Evolutionary conservation across 2,113 vertebrate genomes (phyloP).

Genomic region (Clarias gariepinus): DNA sequence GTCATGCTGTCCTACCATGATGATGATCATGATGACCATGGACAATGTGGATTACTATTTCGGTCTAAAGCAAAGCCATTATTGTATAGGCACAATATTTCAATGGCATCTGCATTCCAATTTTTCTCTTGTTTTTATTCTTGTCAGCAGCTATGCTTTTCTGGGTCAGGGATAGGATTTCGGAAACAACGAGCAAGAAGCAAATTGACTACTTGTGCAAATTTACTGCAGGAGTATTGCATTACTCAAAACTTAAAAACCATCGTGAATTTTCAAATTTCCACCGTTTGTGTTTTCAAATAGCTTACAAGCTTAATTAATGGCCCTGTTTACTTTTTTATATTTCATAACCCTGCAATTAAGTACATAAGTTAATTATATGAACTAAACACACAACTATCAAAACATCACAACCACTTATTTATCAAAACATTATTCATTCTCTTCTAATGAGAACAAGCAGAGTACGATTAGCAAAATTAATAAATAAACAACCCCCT

Average conservation of each 20-base stretch:
- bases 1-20: not conserved
- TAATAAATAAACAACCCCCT: too few species aligned
- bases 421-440: not conserved
- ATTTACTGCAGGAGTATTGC: slow-evolving; percentile 12
- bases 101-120: not conserved
- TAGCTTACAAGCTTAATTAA: not conserved
- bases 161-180: not conserved
- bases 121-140: not conserved
- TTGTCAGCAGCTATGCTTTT: slow-evolving; percentile 6
- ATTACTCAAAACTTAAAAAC: not conserved
- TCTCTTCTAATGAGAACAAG: not conserved
- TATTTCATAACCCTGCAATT: not conserved
- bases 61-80: not conserved
- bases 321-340: not conserved
- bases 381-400: not conserved
- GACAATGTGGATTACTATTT: not conserved
- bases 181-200: not conserved
- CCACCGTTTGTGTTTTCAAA: not conserved
- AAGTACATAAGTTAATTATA: not conserved
- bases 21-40: not conserved
- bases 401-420: not conserved
- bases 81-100: not conserved
- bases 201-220: not conserved
- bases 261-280: not conserved
- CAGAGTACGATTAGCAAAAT: not conserved